Evolutionary conservation across 2,797 vertebrate species (phyloP), one percentile per base, ranked within the genome.

Genomic region (Acanthiza pusilla): DNA sequence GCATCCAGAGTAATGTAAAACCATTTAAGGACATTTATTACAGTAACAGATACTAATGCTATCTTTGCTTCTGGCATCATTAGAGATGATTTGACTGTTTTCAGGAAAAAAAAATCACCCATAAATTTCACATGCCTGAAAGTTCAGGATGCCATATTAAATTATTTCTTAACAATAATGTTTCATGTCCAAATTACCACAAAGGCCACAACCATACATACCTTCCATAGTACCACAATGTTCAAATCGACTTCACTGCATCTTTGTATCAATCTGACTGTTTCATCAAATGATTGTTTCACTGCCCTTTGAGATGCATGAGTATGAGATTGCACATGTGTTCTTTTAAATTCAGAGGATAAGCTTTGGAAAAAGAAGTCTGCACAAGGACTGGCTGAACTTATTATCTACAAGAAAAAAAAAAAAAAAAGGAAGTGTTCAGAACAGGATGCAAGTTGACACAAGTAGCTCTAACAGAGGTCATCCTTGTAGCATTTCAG

Each of bases 171-270:
- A 79, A 20, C 20, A 50, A 27, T 29, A 23, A 16, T 7, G 21
- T 58, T 84, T 85, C 61, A 61, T 4, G 8, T 11, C 10, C 54
- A 71, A 65, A 58, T 54, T 54, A 57, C 16, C 26, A 54, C 29
- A 55, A 54, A 53, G 27, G 17, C 42, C 45, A 66, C 53, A 85
- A 67, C 9, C 53, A 92, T 18, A 97, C 97, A 27, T 97, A 99
- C 99, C 99, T 99, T 99, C 99, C 99, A 99, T 21, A 99, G 97
- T 55, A 99, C 92, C 25, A 99, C 98, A 57, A 99, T 95, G 96
- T 98, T 98, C 82, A 99, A 98, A 94, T 99, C 99, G 29, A 99
- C 98, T 94, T 99, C 98, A 57, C 96, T 98, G 96, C 99, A 99
- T 70, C 97, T 98, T 94, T 98, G 98, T 93, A 99, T 97, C 40